A percentile compares a stretch with the other conserved stretches of the same genome.
Evolutionary conservation across 2,888 invertebrate species (phyloP).

Genomic region (Schizotus pectinicornis): DNA sequence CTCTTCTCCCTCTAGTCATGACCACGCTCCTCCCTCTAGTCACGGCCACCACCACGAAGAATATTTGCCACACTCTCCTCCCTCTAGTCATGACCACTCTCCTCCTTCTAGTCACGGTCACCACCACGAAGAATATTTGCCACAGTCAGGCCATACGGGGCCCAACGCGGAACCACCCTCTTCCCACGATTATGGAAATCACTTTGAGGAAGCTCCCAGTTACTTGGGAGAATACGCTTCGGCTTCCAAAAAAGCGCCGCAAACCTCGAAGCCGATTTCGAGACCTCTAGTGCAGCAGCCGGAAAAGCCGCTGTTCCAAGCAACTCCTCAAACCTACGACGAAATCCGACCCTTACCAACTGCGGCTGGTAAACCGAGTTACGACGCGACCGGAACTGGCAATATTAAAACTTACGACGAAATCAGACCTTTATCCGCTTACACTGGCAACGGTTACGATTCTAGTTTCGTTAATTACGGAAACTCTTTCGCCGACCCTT

Average conservation of each 20-base stretch:
- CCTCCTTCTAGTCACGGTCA: constrained; percentile 4
- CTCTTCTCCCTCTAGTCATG: constrained; percentile 1
- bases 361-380: background rate
- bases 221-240: constrained; percentile 21
- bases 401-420: constrained; percentile 7
- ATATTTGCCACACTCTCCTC: background rate
- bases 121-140: background rate
- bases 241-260: constrained; percentile 8
- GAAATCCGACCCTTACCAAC: constrained; percentile 3
- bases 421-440: constrained; percentile 12
- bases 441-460: constrained; percentile 5
- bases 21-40: background rate
- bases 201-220: constrained; percentile 33
- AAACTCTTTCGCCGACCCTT: background rate
- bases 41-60: constrained; percentile 8
- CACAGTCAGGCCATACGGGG: background rate
- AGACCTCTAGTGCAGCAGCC: background rate
- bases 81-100: constrained; percentile 4
- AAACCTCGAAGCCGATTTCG: background rate
- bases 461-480: background rate
- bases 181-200: constrained; percentile 31
- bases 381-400: no score
- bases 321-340: background rate
- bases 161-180: constrained; percentile 22
- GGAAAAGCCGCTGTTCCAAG: background rate